Percentiles rank a stretch among this genome's conserved stretches.
These are phyloP conservation scores for Rhogogaster chlorosoma DNA, from an alignment of 2,888 invertebrate species.

Conservation along the genomic window DNA sequence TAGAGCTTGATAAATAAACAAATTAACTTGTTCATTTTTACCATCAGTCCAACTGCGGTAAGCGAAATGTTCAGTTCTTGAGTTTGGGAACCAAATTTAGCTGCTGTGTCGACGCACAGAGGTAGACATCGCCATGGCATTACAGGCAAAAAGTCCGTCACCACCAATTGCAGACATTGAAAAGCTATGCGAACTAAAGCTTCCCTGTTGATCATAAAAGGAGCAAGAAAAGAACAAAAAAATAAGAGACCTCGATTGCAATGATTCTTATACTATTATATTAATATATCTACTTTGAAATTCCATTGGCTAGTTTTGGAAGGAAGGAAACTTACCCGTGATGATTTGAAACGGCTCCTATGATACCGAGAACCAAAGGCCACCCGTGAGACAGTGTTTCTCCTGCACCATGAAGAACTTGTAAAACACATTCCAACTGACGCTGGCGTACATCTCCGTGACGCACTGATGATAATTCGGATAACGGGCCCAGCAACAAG, in stretches of 20 bases:
- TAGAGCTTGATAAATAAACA: conserved; percentile 16
- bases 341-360: conserved; percentile 96
- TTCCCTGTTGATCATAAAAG: conserved; percentile 82
- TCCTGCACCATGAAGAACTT: conserved; percentile 95
- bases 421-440: conserved; percentile 96
- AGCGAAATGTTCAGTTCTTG: conserved; percentile 98
- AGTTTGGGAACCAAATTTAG: conserved; percentile 97
- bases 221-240: conserved; percentile 14
- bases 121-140: conserved; percentile 96
- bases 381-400: conserved; percentile 96
- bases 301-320: conserved; percentile 7
- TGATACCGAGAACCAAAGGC: conserved; percentile 96
- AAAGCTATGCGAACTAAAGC: conserved; percentile 95
- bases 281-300: conserved; percentile 11
- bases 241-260: too few relatives aligned
- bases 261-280: too few relatives aligned
- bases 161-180: conserved; percentile 96
- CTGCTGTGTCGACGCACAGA: conserved; percentile 94
- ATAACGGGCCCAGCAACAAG: conserved; percentile 91
- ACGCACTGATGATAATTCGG: conserved; percentile 93
- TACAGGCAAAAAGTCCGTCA: conserved; percentile 95
- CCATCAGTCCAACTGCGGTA: conserved; percentile 97
- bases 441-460: conserved; percentile 97
- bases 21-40: conserved; percentile 74
- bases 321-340: conserved; percentile 85